Base-by-base conservation (phyloP, 2,888 invertebrate species). In the Tubiluchus corallicola region DNA sequence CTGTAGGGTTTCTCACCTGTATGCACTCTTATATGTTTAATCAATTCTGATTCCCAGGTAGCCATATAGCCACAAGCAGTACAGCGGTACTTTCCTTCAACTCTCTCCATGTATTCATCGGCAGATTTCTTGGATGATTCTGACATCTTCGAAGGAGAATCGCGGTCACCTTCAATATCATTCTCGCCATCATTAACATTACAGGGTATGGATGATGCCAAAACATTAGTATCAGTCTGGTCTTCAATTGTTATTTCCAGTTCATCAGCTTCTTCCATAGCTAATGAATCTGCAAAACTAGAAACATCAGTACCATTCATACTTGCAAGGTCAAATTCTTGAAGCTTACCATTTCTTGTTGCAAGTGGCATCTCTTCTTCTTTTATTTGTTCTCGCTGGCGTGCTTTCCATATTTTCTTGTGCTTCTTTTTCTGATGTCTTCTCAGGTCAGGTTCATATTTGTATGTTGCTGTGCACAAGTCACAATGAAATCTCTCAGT, bases 391-490 rank as follows among this genome's bases (percentile, higher is more conserved):
- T 9, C 9, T n/a, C n/a, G 9, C 29, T 29, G 29, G 9, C 9
- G 29, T 9, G 9, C 29, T n/a, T 9, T 29, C 29, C 29, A 29
- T n/a, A n/a, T n/a, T n/a, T 29, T 29, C 9, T n/a, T 9, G 29
- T 29, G 29, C 29, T 29, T 29, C 29, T 29, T 29, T n/a, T 29
- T 29, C 9, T 9, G 29, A n/a, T 29, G 29, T 9, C 29, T 9
- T n/a, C 29, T 9, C 29, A 29, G n/a, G 29, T 29, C 29, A n/a
- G 29, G n/a, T n/a, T 9, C 29, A n/a, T 29, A 29, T n/a, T 29
- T 29, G 29, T 29, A 29, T n/a, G 29, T 29, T n/a, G 29, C 29
- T n/a, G 29, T n/a, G 29, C 29, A 29, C 29, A 29, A 9, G 29
- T 29, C 29, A n/a, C 29, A 29, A n/a, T n/a, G 29, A n/a, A 9